Evolutionary conservation across 2,888 invertebrate species (phyloP).

Genomic region (Caenorhabditis panamensis): DNA sequence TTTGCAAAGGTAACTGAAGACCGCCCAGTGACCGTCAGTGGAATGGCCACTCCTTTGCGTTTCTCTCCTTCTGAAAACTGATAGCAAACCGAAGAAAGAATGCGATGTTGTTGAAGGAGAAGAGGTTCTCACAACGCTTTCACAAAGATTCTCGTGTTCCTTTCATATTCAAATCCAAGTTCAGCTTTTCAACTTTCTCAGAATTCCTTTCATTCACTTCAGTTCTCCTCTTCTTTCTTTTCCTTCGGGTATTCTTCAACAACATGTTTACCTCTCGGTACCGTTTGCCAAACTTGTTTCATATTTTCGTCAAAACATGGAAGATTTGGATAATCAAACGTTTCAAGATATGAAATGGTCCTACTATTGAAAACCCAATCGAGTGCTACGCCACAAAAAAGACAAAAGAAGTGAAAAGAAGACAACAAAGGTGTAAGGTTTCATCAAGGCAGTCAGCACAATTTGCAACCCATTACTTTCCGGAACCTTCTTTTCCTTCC

Average conservation of each 20-base stretch:
- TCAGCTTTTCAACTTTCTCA: not conserved
- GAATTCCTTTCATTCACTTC: too few relatives aligned
- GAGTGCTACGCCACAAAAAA: too few relatives aligned
- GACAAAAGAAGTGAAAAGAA: too few relatives aligned
- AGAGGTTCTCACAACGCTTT: not conserved
- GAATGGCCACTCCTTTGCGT: conserved; percentile 1
- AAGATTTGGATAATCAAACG: not conserved
- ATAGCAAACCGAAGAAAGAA: conserved; percentile 13
- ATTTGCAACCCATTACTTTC: not conserved
- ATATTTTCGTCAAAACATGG: not conserved
- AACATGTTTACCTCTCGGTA: not conserved
- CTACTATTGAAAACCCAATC: not conserved
- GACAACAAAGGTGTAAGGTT: conserved; percentile 28
- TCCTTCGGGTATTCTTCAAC: not conserved
- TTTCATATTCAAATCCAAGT: not conserved
- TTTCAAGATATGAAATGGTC: too few relatives aligned
- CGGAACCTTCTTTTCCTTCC: not conserved
- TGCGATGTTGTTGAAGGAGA: not conserved
- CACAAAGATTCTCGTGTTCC: not conserved
- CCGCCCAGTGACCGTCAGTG: conserved; percentile 29
- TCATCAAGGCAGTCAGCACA: not conserved
- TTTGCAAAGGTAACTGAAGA: conserved; percentile 49
- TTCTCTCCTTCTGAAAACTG: not conserved
- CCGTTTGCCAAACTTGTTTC: not conserved
- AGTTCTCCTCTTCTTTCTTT: too few relatives aligned